Conservation (phyloP, 35 echinoderm and acorn worm species). For the Anneissia japonica region DNA sequence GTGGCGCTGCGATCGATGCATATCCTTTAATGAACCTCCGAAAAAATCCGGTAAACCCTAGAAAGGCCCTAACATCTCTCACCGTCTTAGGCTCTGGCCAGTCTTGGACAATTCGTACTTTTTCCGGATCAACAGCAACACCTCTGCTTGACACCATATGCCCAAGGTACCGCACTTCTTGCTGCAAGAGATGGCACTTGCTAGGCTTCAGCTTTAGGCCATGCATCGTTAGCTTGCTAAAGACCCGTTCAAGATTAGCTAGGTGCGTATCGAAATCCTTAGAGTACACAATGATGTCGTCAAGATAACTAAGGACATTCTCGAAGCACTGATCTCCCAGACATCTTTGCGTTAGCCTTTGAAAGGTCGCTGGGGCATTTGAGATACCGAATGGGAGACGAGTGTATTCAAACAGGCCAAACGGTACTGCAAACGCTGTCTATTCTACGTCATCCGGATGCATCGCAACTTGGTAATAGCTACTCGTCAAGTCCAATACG, state of each 20-base stretch:
- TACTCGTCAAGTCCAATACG: too few species aligned
- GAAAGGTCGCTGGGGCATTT: neutral
- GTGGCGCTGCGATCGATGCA: conserved; percentile 12
- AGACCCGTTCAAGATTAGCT: neutral
- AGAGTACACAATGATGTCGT: conserved; percentile 46
- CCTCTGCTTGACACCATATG: conserved; percentile 32
- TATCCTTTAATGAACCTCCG: conserved; percentile 35
- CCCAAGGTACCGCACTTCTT: conserved; percentile 34
- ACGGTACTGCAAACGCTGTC: neutral
- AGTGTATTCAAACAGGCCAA: neutral
- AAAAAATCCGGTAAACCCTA: conserved; percentile 39
- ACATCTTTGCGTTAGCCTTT: neutral
- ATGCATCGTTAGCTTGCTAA: neutral
- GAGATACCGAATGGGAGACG: neutral
- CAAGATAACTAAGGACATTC: conserved; percentile 10
- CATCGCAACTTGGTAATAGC: too few species aligned
- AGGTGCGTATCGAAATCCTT: conserved; percentile 7
- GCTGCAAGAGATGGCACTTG: conserved; percentile 17
- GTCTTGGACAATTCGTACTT: conserved; percentile 19
- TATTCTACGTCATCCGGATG: too few species aligned
- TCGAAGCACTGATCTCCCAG: neutral
- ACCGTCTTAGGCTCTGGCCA: conserved; percentile 24
- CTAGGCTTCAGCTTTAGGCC: conserved; percentile 21
- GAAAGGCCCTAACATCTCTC: conserved; percentile 25
- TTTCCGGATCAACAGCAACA: conserved; percentile 14